Percentiles rank a stretch among this genome's conserved stretches.
Conservation (phyloP, 2,797 vertebrate species). For the Pangasius sanitwongsei region DNA sequence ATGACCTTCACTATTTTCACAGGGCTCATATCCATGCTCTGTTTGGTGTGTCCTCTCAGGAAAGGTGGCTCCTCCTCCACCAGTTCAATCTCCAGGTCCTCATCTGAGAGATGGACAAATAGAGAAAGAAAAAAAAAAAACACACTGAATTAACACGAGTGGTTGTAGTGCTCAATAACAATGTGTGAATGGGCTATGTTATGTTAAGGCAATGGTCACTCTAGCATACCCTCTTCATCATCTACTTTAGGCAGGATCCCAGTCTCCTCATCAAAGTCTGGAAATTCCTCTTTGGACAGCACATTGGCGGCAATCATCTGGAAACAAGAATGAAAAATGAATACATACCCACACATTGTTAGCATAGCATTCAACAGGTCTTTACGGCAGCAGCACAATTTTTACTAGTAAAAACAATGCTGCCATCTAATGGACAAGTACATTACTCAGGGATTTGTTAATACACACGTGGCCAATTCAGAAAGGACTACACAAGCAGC, state of each 20-base stretch:
- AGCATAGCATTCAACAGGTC: neutral
- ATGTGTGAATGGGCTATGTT: neutral
- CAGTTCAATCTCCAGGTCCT: conserved; percentile 96
- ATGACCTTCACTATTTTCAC: conserved; percentile 97
- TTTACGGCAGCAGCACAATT: neutral
- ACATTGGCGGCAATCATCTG: conserved; percentile 99
- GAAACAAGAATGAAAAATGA: conserved; percentile 23
- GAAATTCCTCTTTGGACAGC: conserved; percentile 97
- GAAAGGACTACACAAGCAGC: neutral
- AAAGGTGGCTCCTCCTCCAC: conserved; percentile 98
- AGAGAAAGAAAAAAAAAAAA: neutral
- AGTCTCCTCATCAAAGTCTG: conserved; percentile 97
- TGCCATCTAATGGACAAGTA: conserved; percentile 32
- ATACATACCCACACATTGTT: neutral
- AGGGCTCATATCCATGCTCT: conserved; percentile 99
- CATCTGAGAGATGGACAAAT: conserved; percentile 75
- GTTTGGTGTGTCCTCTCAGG: conserved; percentile 95
- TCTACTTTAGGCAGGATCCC: conserved; percentile 98
- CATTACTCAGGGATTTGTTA: neutral
- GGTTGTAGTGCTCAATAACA: neutral
- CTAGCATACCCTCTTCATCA: conserved; percentile 89
- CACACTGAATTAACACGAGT: neutral
- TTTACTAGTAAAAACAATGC: neutral
- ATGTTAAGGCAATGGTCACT: neutral
- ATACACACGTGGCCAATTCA: neutral